A percentile compares a stretch with the other conserved stretches of the same genome.
Conservation (phyloP, 1,140 invertebrate species). For the Drosophila lacteicornis region DNA sequence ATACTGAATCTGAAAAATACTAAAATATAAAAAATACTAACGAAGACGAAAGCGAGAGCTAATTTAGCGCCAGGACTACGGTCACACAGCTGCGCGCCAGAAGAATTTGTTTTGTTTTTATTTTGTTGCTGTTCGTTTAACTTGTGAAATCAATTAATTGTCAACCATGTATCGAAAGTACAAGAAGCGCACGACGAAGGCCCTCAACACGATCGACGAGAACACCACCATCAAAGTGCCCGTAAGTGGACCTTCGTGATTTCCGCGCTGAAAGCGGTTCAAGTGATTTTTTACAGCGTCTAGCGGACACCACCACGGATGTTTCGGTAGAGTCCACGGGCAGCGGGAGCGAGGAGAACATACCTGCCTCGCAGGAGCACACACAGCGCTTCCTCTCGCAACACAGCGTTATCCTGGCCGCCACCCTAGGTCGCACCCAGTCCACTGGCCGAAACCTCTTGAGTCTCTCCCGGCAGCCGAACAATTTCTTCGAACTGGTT, state of each 20-base stretch:
- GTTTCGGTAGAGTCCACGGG: constrained; percentile 27
- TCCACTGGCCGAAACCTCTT: constrained; percentile 39
- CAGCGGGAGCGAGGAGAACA: constrained; percentile 71
- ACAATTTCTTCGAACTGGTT: constrained; percentile 79
- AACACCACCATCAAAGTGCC: constrained; percentile 73
- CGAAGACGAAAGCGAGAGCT: neutral
- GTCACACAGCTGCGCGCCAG: constrained; percentile 15
- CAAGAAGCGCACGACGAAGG: constrained; percentile 45
- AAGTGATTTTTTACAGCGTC: constrained; percentile 35
- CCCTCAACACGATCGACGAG: constrained; percentile 72
- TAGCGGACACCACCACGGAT: constrained; percentile 32
- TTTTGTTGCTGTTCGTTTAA: neutral
- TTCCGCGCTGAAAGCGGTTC: neutral
- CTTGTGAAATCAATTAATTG: neutral
- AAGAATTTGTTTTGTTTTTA: constrained; percentile 25
- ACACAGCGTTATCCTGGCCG: constrained; percentile 68
- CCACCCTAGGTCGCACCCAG: constrained; percentile 75
- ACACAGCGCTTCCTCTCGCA: constrained; percentile 82
- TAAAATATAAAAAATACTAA: too few relatives aligned
- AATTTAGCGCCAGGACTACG: neutral
- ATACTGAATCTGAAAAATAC: neutral
- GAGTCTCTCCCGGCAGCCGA: constrained; percentile 70
- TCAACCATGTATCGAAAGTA: constrained; percentile 57
- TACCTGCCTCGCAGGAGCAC: constrained; percentile 79
- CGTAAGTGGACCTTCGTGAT: constrained; percentile 20